Base-by-base conservation (phyloP, 2,113 vertebrate genomes). In the Spea bombifrons region DNA sequence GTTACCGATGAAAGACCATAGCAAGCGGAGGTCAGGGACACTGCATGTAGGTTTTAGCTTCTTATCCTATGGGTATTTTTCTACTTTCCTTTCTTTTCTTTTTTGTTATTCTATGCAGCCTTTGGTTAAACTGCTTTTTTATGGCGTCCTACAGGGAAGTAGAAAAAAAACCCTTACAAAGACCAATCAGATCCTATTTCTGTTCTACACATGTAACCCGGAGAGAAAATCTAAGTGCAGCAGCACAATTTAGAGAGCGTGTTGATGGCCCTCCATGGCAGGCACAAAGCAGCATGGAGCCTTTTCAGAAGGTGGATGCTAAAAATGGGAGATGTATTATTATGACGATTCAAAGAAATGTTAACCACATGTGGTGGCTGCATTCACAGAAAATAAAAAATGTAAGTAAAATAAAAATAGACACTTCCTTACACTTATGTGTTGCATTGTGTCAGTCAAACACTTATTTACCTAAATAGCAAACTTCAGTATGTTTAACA, bases 291-390 rank as follows among this genome's bases (percentile, higher is more conserved):
- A 61, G 66, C 75, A 57, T 67, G 75, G 66, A 48, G 67, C 52
- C 66, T 47, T 68, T 76, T 76, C 46, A 70, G 66, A 46, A 47
- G 66, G 75, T 69, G 53, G 75, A 49, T 69, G 66, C 66, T 76
- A 69, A 69, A 76, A 64, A 49, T 69, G 53, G 53, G 45, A 76
- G 52, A 61, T 16, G 48, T 6, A 47, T 47, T 30, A 52, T 44
- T 30, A 49, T 76, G 45, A 44, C 45, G 65, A 68, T 13, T 15
- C 53, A 76, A 10, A 68, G 12, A 7, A n/a, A n/a, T 17, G 61
- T 13, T 16, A 64, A 30, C 61, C n/a, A 16, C 61, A 17, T 64
- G 61, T 30, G 61, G 61, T 13, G 15, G 61, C 7, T 9, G 30
- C n/a, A 64, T 64, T 8, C 4, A 30, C n/a, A 64, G 61, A 64